Conservation (phyloP, 2,113 vertebrate species). For the Castor canadensis region DNA sequence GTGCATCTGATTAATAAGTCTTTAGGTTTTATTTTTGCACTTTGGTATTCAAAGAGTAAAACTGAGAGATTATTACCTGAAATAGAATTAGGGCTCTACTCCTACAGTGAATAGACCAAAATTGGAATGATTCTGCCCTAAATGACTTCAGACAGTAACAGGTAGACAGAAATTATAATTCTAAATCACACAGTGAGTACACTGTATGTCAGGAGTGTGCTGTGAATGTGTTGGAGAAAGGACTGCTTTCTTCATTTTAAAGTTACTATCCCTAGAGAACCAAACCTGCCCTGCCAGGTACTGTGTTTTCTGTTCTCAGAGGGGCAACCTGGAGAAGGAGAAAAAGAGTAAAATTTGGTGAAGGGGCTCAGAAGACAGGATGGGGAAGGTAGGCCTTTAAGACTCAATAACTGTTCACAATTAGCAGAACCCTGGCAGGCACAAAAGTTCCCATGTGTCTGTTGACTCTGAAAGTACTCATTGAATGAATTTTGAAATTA, state of each 20-base stretch:
- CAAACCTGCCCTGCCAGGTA: background rate
- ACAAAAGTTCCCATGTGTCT: background rate
- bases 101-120: rapidly evolving
- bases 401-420: background rate
- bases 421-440: background rate
- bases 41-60: background rate
- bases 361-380: background rate
- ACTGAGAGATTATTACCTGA: background rate
- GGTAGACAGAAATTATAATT: background rate
- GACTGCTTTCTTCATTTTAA: background rate
- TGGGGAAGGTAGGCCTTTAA: background rate
- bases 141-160: background rate
- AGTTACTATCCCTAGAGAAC: background rate
- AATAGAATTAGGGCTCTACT: background rate
- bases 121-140: background rate
- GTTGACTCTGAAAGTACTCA: background rate
- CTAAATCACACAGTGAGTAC: background rate
- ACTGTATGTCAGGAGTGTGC: background rate
- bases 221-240: background rate
- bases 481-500: background rate
- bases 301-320: background rate
- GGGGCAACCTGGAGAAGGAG: background rate
- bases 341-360: background rate
- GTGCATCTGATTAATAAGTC: background rate
- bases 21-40: background rate